phyloP scores from a whole-genome alignment of 2,113 vertebrate genomes.

The Peromyscus maniculatus region DNA sequence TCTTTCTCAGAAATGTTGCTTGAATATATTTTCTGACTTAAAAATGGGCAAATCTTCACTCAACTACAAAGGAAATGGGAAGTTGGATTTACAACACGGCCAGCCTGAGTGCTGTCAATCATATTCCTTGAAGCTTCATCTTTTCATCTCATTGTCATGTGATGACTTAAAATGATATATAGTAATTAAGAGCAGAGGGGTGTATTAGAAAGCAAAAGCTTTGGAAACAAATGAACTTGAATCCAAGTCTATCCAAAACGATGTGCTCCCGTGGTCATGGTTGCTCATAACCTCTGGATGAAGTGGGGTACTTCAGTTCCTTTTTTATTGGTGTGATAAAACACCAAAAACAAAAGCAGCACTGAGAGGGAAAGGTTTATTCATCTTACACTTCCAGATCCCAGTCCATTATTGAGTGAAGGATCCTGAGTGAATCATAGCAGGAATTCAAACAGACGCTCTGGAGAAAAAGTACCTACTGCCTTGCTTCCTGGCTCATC shows the following conservation, averaged over 20 bases:
- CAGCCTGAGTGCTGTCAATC: background rate
- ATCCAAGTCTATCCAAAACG: background rate
- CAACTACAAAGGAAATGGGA: background rate
- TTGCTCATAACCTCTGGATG: background rate
- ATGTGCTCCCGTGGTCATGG: background rate
- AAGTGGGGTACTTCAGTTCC: background rate
- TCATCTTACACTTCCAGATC: background rate
- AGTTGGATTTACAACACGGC: background rate
- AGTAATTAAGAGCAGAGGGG: background rate
- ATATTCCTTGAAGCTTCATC: background rate
- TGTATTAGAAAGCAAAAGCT: background rate
- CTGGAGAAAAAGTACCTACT: background rate
- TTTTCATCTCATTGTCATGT: background rate
- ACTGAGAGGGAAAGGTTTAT: background rate
- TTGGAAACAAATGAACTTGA: background rate
- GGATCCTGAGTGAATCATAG: too few species aligned
- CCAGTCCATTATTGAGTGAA: background rate
- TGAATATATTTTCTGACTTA: background rate
- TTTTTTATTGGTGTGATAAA: background rate
- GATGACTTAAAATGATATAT: background rate
- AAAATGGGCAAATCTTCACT: background rate
- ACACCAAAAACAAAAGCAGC: background rate
- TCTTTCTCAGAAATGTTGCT: background rate
- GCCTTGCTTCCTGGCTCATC: background rate
- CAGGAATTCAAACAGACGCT: background rate